phyloP scores from a whole-genome alignment of 2,888 invertebrate species.

The Zonitis immaculata region DNA sequence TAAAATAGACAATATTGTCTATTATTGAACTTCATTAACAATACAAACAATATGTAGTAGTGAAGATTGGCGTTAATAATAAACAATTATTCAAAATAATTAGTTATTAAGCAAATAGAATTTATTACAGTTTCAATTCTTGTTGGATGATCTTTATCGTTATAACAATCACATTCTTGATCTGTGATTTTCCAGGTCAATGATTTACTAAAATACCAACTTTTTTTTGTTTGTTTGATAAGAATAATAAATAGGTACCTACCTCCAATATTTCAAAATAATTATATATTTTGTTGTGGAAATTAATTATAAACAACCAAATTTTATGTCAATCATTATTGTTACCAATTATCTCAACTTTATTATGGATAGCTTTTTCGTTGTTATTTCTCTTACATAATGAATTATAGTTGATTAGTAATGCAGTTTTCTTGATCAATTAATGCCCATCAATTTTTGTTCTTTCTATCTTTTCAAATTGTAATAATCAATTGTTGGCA shows the following conservation, averaged over 20 bases:
- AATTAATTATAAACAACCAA: no score
- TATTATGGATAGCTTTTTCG: background rate
- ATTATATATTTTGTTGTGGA: no score
- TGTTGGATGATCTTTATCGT: background rate
- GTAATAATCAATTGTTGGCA: background rate
- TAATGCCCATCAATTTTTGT: no score
- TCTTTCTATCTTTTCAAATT: no score
- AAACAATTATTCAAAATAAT: conserved; percentile 8
- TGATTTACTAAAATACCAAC: no score
- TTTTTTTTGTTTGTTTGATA: no score
- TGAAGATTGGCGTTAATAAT: conserved; percentile 25
- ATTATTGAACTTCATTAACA: conserved; percentile 31
- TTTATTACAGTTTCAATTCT: no score
- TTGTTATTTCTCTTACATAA: background rate
- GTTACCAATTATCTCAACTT: background rate
- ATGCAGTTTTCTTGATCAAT: background rate
- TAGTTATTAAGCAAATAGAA: no score
- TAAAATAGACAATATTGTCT: conserved; percentile 29
- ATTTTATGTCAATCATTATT: no score
- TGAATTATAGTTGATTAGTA: background rate
- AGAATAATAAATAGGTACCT: background rate
- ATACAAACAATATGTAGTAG: conserved; percentile 28
- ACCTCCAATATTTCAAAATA: background rate
- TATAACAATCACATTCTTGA: background rate
- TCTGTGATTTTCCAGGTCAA: background rate